Evolutionary conservation across 2,797 vertebrate genomes (phyloP), one percentile per base, ranked within the genome.

Genomic region (Picus viridis): DNA sequence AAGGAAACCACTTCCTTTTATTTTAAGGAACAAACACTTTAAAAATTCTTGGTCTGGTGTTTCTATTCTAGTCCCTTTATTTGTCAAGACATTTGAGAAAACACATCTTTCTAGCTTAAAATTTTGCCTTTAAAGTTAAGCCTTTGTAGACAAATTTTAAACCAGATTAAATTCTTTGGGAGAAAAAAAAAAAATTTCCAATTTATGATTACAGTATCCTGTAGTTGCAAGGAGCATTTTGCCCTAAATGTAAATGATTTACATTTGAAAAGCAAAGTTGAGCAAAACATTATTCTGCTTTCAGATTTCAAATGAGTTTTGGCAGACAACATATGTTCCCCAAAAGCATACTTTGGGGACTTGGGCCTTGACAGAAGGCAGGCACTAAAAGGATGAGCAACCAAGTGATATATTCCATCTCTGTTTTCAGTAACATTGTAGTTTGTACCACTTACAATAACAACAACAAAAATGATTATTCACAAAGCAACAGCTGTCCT

Each of bases 261-360:
- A 16, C 23, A 64, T 79, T 54, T 68, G 30, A 68, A 91, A 92
- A 88, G 36, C 24, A 57, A 82, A 84, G 62, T 79, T 77, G 73
- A 80, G 16, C 30, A 77, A 91, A 94, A 81, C n/a, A n/a, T 54
- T 77, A 83, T 53, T 87, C 26, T 59, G 41, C 61, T 76, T 76
- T 76, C 51, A 71, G 68, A 86, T 82, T 92, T 90, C 58, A 80
- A 82, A 87, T 77, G 16, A 59, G 64, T 84, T 94, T 87, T 94
- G 87, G 67, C 90, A 95, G 92, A 64, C 9, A 80, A 83, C 88
- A 89, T 85, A 92, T 76, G 88, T 83, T 95, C 34, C 65, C 47
- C 69, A 69, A 80, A 81, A 92, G 47, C 30, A 0, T 65, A 67
- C 69, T 93, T 72, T 77, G 34, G 88, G 81, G 86, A 91, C 75